Evolutionary conservation across 2,888 invertebrate species (phyloP).

Genomic region (Abrostola tripartita): DNA sequence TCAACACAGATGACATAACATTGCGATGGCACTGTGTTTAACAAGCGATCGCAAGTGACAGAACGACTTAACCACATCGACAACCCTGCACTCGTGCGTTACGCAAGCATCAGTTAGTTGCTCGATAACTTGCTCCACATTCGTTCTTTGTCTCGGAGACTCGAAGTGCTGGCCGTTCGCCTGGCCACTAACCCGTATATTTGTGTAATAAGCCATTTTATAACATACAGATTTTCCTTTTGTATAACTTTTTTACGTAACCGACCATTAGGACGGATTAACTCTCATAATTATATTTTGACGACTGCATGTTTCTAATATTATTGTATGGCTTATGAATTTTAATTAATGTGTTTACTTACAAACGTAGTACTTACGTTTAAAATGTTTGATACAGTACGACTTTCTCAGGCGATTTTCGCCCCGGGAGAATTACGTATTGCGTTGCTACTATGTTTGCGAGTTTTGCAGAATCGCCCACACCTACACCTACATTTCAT

Average conservation of each 20-base stretch:
- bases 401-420: constrained; percentile 38
- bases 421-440: constrained; percentile 14
- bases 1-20: constrained; percentile 37
- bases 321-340: constrained; percentile 46
- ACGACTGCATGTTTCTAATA: constrained; percentile 32
- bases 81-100: constrained; percentile 76
- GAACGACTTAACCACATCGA: constrained; percentile 29
- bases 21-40: constrained; percentile 28
- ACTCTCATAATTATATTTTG: constrained; percentile 45
- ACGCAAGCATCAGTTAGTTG: constrained; percentile 77
- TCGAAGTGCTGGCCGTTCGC: constrained; percentile 50
- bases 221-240: constrained; percentile 31
- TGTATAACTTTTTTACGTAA: constrained; percentile 46
- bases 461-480: constrained; percentile 36
- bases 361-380: constrained; percentile 20
- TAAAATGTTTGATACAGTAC: constrained; percentile 24
- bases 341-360: constrained; percentile 43
- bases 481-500: constrained; percentile 32
- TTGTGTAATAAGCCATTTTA: constrained; percentile 41
- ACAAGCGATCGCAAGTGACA: constrained; percentile 32
- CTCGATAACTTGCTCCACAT: constrained; percentile 83
- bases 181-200: constrained; percentile 56
- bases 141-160: constrained; percentile 78
- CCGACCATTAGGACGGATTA: constrained; percentile 40
- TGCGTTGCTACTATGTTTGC: constrained; percentile 38